A percentile compares a stretch with the other conserved stretches of the same genome.
phyloP scores from a whole-genome alignment of 2,888 invertebrate genomes.

The Piscicola geometra region DNA sequence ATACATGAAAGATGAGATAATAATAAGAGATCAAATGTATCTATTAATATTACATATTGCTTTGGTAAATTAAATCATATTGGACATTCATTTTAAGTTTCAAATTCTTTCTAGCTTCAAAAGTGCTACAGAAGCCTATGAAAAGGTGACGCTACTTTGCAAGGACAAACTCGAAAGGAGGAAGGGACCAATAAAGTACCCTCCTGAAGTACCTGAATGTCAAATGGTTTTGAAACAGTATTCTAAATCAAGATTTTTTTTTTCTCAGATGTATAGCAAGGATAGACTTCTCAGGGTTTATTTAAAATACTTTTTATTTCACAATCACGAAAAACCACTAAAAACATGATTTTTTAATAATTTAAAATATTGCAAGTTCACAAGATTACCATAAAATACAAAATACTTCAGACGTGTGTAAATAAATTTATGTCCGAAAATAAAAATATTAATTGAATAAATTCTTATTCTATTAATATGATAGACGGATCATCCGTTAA shows the following conservation, averaged over 20 bases:
- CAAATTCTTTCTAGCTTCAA: not conserved
- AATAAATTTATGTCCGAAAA: no score
- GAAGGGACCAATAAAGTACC: slow-evolving; percentile 16
- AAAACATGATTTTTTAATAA: no score
- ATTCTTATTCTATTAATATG: no score
- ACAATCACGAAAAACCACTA: no score
- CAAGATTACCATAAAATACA: no score
- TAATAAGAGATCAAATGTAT: slow-evolving; percentile 25
- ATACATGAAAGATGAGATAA: slow-evolving; percentile 30
- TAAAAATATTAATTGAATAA: no score
- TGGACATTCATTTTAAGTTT: not conserved
- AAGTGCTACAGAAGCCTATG: slow-evolving; percentile 32
- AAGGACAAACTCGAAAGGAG: slow-evolving; percentile 1
- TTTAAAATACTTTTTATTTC: no score
- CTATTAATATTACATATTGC: not conserved
- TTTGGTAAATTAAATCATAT: not conserved
- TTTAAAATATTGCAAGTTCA: no score
- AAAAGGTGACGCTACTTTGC: slow-evolving; percentile 25
- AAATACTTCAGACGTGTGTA: no score
- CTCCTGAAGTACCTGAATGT: slow-evolving; percentile 22
- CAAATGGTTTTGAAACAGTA: not conserved
- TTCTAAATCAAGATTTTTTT: not conserved
- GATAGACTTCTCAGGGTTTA: slow-evolving; percentile 27
- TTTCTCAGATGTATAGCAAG: slow-evolving; percentile 29
- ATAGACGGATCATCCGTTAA: no score